A percentile compares a stretch with the other conserved stretches of the same genome.
These are phyloP conservation scores for Microcebus griseorufus DNA, from an alignment of 2,113 vertebrate genomes.

Conservation along the genomic window DNA sequence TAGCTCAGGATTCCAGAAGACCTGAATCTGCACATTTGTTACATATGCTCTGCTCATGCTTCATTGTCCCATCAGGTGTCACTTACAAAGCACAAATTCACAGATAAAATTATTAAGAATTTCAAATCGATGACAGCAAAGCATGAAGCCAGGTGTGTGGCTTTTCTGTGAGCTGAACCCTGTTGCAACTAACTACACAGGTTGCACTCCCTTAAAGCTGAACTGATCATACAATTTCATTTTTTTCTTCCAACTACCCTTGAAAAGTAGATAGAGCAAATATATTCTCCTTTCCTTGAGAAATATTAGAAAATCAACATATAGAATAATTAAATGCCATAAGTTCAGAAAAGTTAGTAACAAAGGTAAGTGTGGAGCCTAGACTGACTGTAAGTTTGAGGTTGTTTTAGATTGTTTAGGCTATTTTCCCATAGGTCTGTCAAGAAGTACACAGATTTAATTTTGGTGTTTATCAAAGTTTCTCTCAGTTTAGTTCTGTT, in stretches of 20 bases:
- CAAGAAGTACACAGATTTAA: background rate
- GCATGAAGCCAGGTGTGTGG: background rate
- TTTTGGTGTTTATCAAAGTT: background rate
- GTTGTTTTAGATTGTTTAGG: background rate
- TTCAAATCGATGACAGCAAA: background rate
- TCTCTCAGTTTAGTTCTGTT: background rate
- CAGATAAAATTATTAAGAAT: background rate
- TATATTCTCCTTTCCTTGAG: background rate
- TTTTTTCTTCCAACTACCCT: background rate
- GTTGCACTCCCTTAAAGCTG: too few species aligned
- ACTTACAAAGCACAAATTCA: background rate
- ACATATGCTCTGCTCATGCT: background rate
- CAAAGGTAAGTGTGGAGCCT: background rate
- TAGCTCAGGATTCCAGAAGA: rapidly evolving
- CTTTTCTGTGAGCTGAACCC: background rate
- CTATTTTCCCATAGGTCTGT: background rate
- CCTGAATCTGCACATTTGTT: rapidly evolving
- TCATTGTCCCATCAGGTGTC: background rate
- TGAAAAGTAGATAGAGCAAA: background rate
- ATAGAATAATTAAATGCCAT: background rate
- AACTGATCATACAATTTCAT: background rate
- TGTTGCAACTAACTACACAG: background rate
- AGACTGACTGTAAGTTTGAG: background rate
- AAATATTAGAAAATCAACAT: background rate
- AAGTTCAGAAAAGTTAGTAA: background rate